phyloP scores from a whole-genome alignment of 2,797 vertebrate species.

The Schizothorax lantsangensis region DNA sequence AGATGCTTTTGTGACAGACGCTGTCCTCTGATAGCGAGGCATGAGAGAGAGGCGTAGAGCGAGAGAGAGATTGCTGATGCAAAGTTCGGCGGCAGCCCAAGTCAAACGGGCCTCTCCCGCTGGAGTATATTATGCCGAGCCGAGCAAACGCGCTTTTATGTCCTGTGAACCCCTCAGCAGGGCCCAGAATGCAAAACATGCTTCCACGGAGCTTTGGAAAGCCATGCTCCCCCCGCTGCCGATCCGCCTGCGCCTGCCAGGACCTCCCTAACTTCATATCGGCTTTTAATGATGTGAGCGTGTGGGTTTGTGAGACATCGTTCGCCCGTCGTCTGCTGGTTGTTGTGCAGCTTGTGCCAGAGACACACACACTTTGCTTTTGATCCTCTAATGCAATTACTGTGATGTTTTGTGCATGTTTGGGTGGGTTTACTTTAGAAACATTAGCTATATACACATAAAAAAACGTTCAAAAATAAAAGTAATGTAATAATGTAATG shows the following conservation, averaged over 20 bases:
- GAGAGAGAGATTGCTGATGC: constrained; percentile 68
- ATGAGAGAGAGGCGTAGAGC: background rate
- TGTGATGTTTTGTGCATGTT: constrained; percentile 9
- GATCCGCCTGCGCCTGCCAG: constrained; percentile 46
- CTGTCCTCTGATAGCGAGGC: constrained; percentile 37
- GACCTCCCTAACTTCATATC: constrained; percentile 50
- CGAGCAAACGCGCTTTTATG: constrained; percentile 69
- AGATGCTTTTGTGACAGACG: constrained; percentile 14
- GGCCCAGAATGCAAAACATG: constrained; percentile 67
- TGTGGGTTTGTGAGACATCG: constrained; percentile 27
- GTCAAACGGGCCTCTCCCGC: constrained; percentile 68
- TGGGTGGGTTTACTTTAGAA: constrained; percentile 4
- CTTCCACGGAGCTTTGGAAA: constrained; percentile 60
- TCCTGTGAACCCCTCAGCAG: constrained; percentile 53
- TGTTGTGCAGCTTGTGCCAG: constrained; percentile 15
- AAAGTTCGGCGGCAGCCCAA: constrained; percentile 67
- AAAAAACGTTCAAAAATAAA: background rate
- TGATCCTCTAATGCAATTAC: background rate
- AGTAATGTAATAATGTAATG: too few species aligned
- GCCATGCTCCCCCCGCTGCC: constrained; percentile 57
- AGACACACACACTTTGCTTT: constrained; percentile 6
- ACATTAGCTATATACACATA: background rate
- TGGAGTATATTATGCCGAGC: constrained; percentile 66
- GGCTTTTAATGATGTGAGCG: constrained; percentile 60
- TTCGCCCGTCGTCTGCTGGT: background rate